Percentiles rank a stretch among this genome's conserved stretches.
Conservation (phyloP, 2,888 invertebrate species). For the Napeogenes sylphis region DNA sequence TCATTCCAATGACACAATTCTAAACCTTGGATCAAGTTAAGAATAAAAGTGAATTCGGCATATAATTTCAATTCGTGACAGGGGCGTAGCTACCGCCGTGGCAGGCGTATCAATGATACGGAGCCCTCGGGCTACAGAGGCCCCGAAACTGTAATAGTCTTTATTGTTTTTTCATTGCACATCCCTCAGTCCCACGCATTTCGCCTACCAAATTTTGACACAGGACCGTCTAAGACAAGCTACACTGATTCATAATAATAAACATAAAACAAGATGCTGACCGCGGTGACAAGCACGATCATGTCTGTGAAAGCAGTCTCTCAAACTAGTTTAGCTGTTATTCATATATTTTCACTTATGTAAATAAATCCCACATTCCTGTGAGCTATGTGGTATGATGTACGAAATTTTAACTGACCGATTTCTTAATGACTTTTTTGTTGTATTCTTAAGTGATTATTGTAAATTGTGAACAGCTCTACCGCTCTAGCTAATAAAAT, state of each 20-base stretch:
- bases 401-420: not conserved
- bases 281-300: conserved; percentile 33
- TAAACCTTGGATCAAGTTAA: not conserved
- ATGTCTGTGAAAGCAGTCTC: conserved; percentile 57
- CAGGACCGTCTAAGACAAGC: no score
- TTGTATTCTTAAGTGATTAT: not conserved
- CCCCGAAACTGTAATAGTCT: no score
- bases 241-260: not conserved
- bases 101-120: no score
- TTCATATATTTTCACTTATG: conserved; percentile 74
- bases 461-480: no score
- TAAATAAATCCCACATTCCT: conserved; percentile 54
- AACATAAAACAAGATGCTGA: conserved; percentile 26
- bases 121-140: no score
- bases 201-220: no score
- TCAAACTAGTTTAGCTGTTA: conserved; percentile 52
- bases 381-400: conserved; percentile 45
- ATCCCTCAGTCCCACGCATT: no score
- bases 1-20: not conserved
- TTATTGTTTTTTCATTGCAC: no score
- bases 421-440: not conserved
- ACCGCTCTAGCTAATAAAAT: no score
- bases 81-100: no score
- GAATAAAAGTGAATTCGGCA: conserved; percentile 4
- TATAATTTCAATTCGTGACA: not conserved